Conservation (phyloP, 2,113 vertebrate genomes). For the Rhabdomys dilectus region DNA sequence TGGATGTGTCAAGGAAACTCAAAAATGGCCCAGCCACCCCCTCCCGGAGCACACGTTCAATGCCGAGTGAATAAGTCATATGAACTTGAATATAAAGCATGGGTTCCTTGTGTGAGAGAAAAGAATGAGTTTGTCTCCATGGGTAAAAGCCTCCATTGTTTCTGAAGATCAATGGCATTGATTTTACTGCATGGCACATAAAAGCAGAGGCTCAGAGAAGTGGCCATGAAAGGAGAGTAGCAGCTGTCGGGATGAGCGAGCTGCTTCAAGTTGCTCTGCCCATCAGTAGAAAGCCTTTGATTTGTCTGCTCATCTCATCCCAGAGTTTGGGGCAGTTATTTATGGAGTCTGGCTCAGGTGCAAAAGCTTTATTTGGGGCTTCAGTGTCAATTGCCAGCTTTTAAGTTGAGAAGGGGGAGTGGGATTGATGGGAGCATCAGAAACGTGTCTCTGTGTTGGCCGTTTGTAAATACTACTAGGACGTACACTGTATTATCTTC, state of each 20-base stretch:
- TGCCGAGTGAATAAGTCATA: not conserved
- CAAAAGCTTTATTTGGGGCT: not conserved
- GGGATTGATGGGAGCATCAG: not conserved
- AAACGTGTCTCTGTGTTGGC: not conserved
- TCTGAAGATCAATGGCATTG: not conserved
- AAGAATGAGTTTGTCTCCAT: conserved; percentile 55
- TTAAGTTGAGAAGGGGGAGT: not conserved
- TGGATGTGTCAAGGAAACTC: not conserved
- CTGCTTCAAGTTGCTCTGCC: not conserved
- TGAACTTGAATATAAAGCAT: conserved; percentile 66
- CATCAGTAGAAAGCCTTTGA: not conserved
- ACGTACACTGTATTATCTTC: not conserved
- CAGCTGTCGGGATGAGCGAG: conserved; percentile 1
- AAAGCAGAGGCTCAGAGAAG: conserved; percentile 34
- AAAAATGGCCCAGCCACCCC: not conserved
- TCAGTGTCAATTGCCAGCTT: not conserved
- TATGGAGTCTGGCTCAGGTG: not conserved
- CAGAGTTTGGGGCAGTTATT: not conserved
- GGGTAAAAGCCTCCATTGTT: conserved; percentile 47
- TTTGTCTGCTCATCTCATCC: not conserved
- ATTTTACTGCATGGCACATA: conserved; percentile 65
- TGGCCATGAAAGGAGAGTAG: conserved; percentile 11
- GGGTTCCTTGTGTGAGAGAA: conserved; percentile 2
- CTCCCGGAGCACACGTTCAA: not conserved
- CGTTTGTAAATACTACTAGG: not conserved